Conservation (phyloP, 2,888 invertebrate species). For the Ferrisia virgata region DNA sequence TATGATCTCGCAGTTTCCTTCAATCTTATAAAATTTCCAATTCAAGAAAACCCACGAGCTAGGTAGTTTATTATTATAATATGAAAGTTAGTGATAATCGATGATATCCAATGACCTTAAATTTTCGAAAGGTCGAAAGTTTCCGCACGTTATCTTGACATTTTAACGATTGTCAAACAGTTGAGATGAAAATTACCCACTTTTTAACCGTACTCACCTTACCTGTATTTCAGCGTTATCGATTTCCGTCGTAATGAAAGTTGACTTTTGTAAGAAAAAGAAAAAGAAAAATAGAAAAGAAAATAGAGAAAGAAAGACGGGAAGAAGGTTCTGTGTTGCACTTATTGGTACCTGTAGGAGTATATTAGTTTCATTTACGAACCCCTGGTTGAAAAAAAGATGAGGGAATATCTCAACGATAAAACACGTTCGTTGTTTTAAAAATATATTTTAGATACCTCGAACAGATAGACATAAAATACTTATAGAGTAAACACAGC, state of each 20-base stretch:
- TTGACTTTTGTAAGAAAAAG: no score
- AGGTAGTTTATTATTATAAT: no score
- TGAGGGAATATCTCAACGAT: constrained; percentile 26
- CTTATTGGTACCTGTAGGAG: neutral
- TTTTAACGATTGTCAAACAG: neutral
- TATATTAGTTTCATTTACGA: neutral
- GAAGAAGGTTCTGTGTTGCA: no score
- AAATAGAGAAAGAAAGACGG: no score
- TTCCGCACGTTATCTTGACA: neutral
- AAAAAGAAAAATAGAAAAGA: no score
- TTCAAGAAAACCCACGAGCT: no score
- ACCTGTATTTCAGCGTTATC: neutral
- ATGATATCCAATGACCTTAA: neutral
- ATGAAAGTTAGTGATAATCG: no score
- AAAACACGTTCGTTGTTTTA: constrained; percentile 29
- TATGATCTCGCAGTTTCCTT: no score
- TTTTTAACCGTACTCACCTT: neutral
- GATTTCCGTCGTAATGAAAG: neutral
- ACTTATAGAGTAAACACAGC: constrained; percentile 19
- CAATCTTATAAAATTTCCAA: no score
- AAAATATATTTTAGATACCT: constrained; percentile 27
- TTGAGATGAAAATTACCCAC: neutral
- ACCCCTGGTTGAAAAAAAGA: constrained; percentile 1
- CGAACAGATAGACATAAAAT: constrained; percentile 27
- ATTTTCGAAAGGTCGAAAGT: neutral